Evolutionary conservation across 2,888 invertebrate species (phyloP).

Genomic region (Branchellion lobata): DNA sequence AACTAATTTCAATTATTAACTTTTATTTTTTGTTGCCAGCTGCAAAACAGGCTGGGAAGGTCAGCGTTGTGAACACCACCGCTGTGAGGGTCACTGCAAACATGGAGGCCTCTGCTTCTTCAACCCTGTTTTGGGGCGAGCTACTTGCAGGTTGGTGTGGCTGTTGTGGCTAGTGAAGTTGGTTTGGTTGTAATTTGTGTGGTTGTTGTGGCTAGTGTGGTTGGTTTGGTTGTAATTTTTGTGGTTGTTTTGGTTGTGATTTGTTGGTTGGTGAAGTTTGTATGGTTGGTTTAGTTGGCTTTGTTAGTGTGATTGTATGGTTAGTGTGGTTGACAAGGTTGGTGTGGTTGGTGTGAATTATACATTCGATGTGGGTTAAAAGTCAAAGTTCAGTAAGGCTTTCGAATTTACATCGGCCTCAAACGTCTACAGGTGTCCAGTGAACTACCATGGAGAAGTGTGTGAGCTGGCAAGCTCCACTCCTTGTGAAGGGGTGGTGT

Average conservation of each 20-base stretch:
- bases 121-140: slow-evolving; percentile 10
- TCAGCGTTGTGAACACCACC: slow-evolving; percentile 40
- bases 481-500: slow-evolving; percentile 31
- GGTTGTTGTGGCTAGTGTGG: neutral
- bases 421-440: slow-evolving; percentile 42
- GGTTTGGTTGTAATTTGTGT: neutral
- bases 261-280: neutral
- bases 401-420: too few species aligned
- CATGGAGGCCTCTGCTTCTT: slow-evolving; percentile 42
- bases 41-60: slow-evolving; percentile 47
- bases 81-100: slow-evolving; percentile 45
- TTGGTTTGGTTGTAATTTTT: neutral
- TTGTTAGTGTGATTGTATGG: neutral
- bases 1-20: too few species aligned
- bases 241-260: neutral
- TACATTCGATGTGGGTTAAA: too few species aligned
- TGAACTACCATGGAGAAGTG: slow-evolving; percentile 21
- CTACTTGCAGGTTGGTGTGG: slow-evolving; percentile 41
- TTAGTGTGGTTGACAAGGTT: neutral
- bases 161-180: slow-evolving; percentile 17
- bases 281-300: neutral
- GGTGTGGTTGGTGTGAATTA: neutral
- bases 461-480: slow-evolving; percentile 28
- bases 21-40: slow-evolving; percentile 13
- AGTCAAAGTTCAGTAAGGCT: too few species aligned